Evolutionary conservation across 1,140 invertebrate genomes (phyloP), one percentile per base, ranked within the genome.

Genomic region (Heliothis virescens): DNA sequence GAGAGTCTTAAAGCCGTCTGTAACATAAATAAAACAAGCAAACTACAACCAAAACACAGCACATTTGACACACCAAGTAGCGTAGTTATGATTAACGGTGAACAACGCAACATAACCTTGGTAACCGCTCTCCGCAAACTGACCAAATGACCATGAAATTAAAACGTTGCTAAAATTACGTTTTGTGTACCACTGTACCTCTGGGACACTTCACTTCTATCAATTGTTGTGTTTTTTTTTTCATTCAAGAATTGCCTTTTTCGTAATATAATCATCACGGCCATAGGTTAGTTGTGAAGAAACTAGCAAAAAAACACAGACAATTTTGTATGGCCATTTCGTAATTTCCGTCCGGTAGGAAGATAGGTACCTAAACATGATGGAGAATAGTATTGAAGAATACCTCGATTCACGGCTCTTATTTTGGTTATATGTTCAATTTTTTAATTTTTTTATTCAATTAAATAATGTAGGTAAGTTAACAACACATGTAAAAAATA

Each of bases 91-190:
- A 71, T 29, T 71, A 71, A 71, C 67, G 21, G 67, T 52, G 48
- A 15, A 52, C 48, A 50, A 71, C 67, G 67, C 67, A 52, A 63
- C 11, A 21, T 52, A 71, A 71, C 67, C 67, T 71, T 71, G 67
- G 67, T n/a, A 11, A 52, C 13, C 67, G 67, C 67, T 71, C 67
- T 71, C 71, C 3, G 29, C 26, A 57, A 60, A 63, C 59, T 34
- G 50, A 55, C 74, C 74, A 60, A 63, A 47, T 53, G 62, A 55
- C 74, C 74, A 57, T 77, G 74, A 77, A 77, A 63, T 77, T 77
- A 63, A 71, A 71, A 29, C 47, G 59, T 55, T 77, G 60, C 74
- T 65, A 77, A 63, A 77, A 77, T 77, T 16, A 79, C 55, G 47
- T 50, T 62, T 79, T 60, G 34, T 47, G 57, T 72, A 72, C 21